A percentile compares a stretch with the other conserved stretches of the same genome.
These are phyloP conservation scores for Polietes domitor DNA, from an alignment of 2,888 invertebrate genomes.

Conservation along the genomic window DNA sequence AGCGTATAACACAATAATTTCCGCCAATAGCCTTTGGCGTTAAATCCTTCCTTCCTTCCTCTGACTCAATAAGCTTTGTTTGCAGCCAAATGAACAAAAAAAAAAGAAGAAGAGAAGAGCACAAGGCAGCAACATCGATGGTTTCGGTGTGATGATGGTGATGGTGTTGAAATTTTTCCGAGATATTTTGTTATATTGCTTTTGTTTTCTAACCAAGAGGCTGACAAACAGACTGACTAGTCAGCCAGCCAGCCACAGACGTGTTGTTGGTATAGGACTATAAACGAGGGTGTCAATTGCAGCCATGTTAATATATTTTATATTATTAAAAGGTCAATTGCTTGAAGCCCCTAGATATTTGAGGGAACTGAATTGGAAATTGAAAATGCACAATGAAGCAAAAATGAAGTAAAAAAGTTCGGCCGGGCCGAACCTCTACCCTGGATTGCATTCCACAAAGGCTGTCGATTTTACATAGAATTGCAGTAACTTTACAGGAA, in stretches of 20 bases:
- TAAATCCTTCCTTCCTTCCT: conserved; percentile 59
- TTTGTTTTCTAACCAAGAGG: conserved; percentile 29
- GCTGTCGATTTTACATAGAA: too few relatives aligned
- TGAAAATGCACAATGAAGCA: too few relatives aligned
- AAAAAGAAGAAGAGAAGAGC: neutral
- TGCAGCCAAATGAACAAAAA: conserved; percentile 2
- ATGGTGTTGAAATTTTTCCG: neutral
- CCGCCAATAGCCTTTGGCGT: conserved; percentile 64
- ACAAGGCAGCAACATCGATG: neutral
- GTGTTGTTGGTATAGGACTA: neutral
- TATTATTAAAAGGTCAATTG: too few relatives aligned
- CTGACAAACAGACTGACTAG: conserved; percentile 27
- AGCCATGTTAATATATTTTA: too few relatives aligned
- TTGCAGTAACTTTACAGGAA: too few relatives aligned
- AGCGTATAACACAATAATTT: conserved; percentile 63
- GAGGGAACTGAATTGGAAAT: too few relatives aligned
- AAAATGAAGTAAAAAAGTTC: too few relatives aligned
- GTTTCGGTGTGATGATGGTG: neutral
- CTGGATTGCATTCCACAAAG: too few relatives aligned
- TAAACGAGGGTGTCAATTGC: too few relatives aligned
- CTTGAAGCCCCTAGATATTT: too few relatives aligned
- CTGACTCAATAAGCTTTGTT: conserved; percentile 53
- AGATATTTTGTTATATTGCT: conserved; percentile 28
- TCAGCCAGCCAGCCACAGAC: neutral
- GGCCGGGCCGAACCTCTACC: too few relatives aligned